A percentile compares a stretch with the other conserved stretches of the same genome.
Evolutionary conservation across 2,888 invertebrate species (phyloP).

Genomic region (Crocallis elinguaria): DNA sequence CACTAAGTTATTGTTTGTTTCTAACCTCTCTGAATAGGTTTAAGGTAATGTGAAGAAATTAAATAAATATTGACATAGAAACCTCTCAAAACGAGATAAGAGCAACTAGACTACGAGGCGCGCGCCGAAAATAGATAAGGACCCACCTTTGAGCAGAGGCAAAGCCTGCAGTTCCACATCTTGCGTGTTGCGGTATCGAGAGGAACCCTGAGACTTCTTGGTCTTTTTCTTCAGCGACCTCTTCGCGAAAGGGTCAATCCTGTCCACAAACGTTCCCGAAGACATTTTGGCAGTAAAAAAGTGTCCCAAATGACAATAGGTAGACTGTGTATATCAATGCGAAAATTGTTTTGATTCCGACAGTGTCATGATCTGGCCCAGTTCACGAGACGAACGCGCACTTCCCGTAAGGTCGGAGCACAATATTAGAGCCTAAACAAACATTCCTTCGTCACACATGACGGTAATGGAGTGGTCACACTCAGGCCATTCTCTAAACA

Average conservation of each 20-base stretch:
- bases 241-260: slow-evolving; percentile 99
- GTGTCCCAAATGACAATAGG: slow-evolving; percentile 81
- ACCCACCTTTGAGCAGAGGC: slow-evolving; percentile 97
- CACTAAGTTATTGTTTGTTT: neutral
- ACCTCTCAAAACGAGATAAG: neutral
- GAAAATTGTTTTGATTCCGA: slow-evolving; percentile 79
- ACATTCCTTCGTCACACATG: slow-evolving; percentile 85
- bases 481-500: slow-evolving; percentile 84
- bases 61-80: slow-evolving; percentile 5
- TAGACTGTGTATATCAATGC: slow-evolving; percentile 79
- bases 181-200: slow-evolving; percentile 98
- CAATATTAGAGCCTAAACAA: slow-evolving; percentile 84
- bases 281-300: slow-evolving; percentile 85
- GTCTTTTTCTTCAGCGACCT: slow-evolving; percentile 99
- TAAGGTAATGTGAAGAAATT: neutral
- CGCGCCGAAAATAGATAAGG: slow-evolving; percentile 29
- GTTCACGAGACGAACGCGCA: slow-evolving; percentile 78
- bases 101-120: slow-evolving; percentile 1
- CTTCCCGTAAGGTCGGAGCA: slow-evolving; percentile 78
- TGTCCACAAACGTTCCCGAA: slow-evolving; percentile 98
- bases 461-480: slow-evolving; percentile 83
- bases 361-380: slow-evolving; percentile 83
- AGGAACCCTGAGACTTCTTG: slow-evolving; percentile 99
- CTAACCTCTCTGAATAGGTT: slow-evolving; percentile 4
- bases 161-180: slow-evolving; percentile 98